Conservation (phyloP, 2,113 vertebrate species). For the Eretmochelys imbricata region DNA sequence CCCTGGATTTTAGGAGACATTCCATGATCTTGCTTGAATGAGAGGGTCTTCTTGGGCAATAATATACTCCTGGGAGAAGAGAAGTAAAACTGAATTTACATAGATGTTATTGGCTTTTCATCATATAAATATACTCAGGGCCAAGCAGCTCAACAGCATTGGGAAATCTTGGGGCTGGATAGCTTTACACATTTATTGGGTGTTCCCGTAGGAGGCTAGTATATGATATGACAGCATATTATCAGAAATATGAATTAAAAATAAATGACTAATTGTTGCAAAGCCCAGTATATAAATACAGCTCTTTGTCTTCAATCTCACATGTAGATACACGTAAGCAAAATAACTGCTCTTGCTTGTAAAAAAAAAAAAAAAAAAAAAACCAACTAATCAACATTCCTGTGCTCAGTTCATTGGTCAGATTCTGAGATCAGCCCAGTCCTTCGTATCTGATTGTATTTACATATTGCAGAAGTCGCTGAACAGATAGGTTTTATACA, state of each 20-base stretch:
- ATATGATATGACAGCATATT: background rate
- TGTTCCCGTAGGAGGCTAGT: background rate
- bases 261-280: background rate
- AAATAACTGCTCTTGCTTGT: background rate
- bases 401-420: background rate
- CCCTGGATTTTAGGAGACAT: background rate
- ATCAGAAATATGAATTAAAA: background rate
- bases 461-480: background rate
- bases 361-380: background rate
- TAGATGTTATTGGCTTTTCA: background rate
- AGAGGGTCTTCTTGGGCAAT: background rate
- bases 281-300: background rate
- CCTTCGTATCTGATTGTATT: background rate
- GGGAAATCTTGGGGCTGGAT: rapidly evolving
- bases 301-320: background rate
- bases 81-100: background rate
- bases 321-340: background rate
- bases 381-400: background rate
- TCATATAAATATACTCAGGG: rapidly evolving
- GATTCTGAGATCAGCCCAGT: background rate
- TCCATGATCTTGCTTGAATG: background rate
- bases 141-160: background rate
- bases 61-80: background rate
- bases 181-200: background rate
- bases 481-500: background rate